Percentiles rank a stretch among this genome's conserved stretches.
phyloP scores from a whole-genome alignment of 2,888 invertebrate genomes.

The Hydrotaea diabolus region DNA sequence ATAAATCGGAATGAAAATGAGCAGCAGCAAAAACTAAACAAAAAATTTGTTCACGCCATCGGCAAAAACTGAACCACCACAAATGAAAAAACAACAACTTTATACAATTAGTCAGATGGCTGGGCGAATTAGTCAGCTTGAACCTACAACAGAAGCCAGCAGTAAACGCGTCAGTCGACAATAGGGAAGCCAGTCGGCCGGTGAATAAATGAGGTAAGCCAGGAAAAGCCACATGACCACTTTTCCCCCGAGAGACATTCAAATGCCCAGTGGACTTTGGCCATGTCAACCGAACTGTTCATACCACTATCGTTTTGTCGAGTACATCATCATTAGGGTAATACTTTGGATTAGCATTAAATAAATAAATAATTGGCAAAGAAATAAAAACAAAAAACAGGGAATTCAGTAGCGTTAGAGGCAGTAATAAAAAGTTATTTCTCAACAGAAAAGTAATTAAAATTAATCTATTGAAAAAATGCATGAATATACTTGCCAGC shows the following conservation, averaged over 20 bases:
- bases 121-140: constrained; percentile 39
- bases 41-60: constrained; percentile 40
- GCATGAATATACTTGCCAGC: constrained; percentile 6
- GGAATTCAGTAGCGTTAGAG: constrained; percentile 33
- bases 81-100: neutral
- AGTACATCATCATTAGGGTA: constrained; percentile 41
- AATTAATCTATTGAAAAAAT: constrained; percentile 56
- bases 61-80: neutral
- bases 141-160: constrained; percentile 11
- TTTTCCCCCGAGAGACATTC: no score
- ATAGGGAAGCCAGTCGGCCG: neutral
- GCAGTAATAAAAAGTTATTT: constrained; percentile 48
- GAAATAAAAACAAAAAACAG: no score
- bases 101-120: constrained; percentile 51
- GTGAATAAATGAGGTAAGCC: neutral
- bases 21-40: neutral
- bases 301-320: neutral
- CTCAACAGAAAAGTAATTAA: constrained; percentile 56
- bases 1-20: constrained; percentile 29
- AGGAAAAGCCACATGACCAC: neutral
- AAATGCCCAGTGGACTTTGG: no score
- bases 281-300: neutral
- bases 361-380: constrained; percentile 35
- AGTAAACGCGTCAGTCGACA: neutral
- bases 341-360: constrained; percentile 55